Evolutionary conservation across 2,888 invertebrate genomes (phyloP).

Genomic region (Aricia artaxerxes): DNA sequence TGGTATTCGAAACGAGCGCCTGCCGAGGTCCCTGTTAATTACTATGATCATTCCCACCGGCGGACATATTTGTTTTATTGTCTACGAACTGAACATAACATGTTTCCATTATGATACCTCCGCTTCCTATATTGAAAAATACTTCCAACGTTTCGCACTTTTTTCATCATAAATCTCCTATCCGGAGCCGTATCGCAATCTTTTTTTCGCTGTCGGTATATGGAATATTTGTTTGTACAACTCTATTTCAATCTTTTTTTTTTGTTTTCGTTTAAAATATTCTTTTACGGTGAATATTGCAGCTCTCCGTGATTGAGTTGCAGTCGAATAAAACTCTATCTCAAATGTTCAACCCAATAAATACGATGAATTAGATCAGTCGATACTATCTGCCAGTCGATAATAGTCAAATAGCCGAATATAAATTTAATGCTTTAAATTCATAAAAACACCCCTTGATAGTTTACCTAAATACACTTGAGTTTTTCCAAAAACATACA

Average conservation of each 20-base stretch:
- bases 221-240: constrained; percentile 32
- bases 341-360: neutral
- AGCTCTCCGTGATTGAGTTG: constrained; percentile 20
- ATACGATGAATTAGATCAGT: neutral
- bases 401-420: neutral
- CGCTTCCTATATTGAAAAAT: constrained; percentile 62
- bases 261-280: constrained; percentile 31
- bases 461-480: neutral
- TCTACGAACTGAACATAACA: constrained; percentile 59
- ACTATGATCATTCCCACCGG: constrained; percentile 34
- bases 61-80: constrained; percentile 50
- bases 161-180: constrained; percentile 44
- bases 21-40: constrained; percentile 22
- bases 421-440: neutral
- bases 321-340: constrained; percentile 1
- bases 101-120: constrained; percentile 63
- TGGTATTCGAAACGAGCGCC: constrained; percentile 14
- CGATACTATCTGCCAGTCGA: neutral
- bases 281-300: constrained; percentile 22
- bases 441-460: neutral
- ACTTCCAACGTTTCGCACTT: constrained; percentile 44
- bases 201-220: constrained; percentile 30
- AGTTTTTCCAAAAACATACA: neutral
- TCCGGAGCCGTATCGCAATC: constrained; percentile 40
- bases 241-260: constrained; percentile 30